Base-by-base conservation (phyloP, 1,140 invertebrate genomes). In the Vanessa atalanta region DNA sequence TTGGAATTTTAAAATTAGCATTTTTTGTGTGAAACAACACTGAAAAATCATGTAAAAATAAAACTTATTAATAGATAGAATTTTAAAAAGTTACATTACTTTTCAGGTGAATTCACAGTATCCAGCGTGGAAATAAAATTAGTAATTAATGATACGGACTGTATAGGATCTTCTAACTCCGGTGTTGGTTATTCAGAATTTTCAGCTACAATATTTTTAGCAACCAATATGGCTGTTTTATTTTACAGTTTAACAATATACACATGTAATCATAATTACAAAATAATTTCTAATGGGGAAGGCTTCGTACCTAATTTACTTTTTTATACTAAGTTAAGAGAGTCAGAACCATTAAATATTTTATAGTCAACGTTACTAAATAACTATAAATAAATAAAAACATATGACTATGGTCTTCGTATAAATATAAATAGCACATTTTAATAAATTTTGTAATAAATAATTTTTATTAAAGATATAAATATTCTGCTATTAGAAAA, bases 131-230 rank as follows among this genome's bases (percentile, higher is more conserved):
- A 87, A 76, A 83, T 90, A 53, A 75, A 26, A 47, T 50, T 90
- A 37, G 61, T 90, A 31, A 69, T 88, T 13, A 89, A 90, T 69
- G 81, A 87, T 47, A 88, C 88, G 14, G 81, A 88, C 51, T 83
- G 78, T 60, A 66, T 79, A 13, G 86, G 81, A 4, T 67, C 73
- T 65, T 88, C 88, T 0, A 60, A 80, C 0, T 31, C 37, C 23
- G 88, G 84, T 23, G 66, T 90, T 5, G 87, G 85, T 6, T 31
- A 14, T 12, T 3, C 65, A 37, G 78, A 82, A 64, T 90, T 89
- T 75, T 47, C 70, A 16, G 87, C 77, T 3, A 80, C 79, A 15
- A 70, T 89, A 65, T 81, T 83, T 70, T 74, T 87, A 31, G 83
- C 87, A 2, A 79, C 76, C 0, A 77, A 84, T 57, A 72, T 79